Base-by-base conservation (phyloP, 2,113 vertebrate genomes). In the Girardinichthys multiradiatus region DNA sequence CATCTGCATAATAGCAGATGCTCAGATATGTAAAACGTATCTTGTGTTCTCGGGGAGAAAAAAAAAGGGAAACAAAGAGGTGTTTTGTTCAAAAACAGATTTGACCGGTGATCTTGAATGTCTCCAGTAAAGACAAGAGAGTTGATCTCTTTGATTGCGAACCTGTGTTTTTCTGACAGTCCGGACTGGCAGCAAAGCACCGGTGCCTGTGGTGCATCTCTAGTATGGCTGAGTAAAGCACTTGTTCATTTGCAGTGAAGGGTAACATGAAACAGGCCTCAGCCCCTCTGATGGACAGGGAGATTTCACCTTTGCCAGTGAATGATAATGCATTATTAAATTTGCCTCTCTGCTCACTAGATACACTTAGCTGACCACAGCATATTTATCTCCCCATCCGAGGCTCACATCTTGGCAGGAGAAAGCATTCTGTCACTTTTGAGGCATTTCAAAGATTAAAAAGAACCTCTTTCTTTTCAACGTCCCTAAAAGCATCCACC, bases 281-380 rank as follows among this genome's bases (percentile, higher is more conserved):
- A 88, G 89, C 90, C 81, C 29, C 89, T 93, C 95, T 96, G 95
- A 95, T 96, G 96, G 96, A 96, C 96, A 97, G 96, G 96, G 95
- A 97, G 96, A 97, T 97, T 98, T 99, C 98, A 98, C 97, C 98
- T 98, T 99, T 96, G 96, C 96, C 96, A 96, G 96, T 97, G 96
- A 98, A 98, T 96, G 97, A 98, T 98, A 98, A 98, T 98, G 96
- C 97, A 99, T 99, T 98, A 99, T 99, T 98, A 99, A 98, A 99
- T 98, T 98, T 98, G 97, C 98, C 97, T 98, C 97, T 96, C 96
- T 95, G 95, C 96, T 97, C 95, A 96, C 95, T 95, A 97, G 98
- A 97, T 97, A 98, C 97, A 98, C 96, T 97, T 97, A 98, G 98
- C 98, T 99, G 98, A 98, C 98, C 98, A 98, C 97, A 98, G 97